Conservation (phyloP, 2,888 invertebrate genomes). For the Ectemnius cavifrons region DNA sequence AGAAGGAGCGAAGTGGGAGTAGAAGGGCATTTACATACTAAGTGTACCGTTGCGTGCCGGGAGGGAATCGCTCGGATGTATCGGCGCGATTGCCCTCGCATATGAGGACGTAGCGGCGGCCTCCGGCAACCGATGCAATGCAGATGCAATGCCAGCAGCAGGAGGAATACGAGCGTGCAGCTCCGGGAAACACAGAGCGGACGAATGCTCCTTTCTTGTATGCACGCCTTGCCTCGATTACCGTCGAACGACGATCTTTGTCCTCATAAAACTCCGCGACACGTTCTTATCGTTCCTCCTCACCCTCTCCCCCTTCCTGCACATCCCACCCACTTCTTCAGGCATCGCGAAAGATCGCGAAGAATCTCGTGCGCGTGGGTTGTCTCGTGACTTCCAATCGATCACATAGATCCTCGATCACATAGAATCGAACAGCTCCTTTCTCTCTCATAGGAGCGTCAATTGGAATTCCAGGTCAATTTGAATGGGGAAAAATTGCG, state of each 20-base stretch:
- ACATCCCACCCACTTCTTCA: background rate
- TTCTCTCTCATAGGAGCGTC: no score
- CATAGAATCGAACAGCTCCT: no score
- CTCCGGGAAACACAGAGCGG: constrained; percentile 14
- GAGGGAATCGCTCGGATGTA: constrained; percentile 59
- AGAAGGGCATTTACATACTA: constrained; percentile 59
- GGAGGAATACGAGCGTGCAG: constrained; percentile 2
- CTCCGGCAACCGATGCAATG: constrained; percentile 40
- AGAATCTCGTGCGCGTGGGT: constrained; percentile 39
- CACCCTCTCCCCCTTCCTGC: background rate
- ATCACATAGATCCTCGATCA: constrained; percentile 1
- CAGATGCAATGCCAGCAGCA: constrained; percentile 41
- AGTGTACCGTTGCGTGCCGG: constrained; percentile 63
- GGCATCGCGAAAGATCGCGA: constrained; percentile 13
- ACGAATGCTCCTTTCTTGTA: constrained; percentile 13
- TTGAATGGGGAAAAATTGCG: no score
- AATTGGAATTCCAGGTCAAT: no score
- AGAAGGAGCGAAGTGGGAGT: background rate
- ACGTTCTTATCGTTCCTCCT: constrained; percentile 31
- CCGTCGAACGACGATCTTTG: constrained; percentile 24
- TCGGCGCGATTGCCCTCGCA: constrained; percentile 55
- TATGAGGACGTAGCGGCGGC: constrained; percentile 10
- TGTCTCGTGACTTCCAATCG: constrained; percentile 18
- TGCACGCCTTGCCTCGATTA: constrained; percentile 21
- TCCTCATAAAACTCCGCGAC: constrained; percentile 39